Percentiles rank a stretch among this genome's conserved stretches.
These are phyloP conservation scores for Rhodeus uyekii DNA, from an alignment of 2,797 vertebrate species.

Conservation along the genomic window DNA sequence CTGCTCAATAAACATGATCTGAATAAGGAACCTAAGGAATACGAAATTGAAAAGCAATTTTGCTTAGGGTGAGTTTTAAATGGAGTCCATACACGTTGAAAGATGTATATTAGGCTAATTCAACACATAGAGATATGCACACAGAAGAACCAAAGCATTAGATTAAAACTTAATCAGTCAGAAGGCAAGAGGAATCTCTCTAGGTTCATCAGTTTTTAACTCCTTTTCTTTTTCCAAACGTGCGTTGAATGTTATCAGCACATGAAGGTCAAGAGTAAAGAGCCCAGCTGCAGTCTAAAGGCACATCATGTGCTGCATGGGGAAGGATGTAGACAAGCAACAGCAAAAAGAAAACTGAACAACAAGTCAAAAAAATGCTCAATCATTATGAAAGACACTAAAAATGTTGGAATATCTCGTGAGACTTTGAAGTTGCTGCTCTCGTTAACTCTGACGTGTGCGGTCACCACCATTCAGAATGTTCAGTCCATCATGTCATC, in stretches of 20 bases:
- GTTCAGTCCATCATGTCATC: no score
- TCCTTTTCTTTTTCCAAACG: slow-evolving; percentile 26
- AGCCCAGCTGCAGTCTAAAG: slow-evolving; percentile 2
- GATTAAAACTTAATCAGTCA: slow-evolving; percentile 29
- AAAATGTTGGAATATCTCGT: not conserved
- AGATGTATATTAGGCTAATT: slow-evolving; percentile 1
- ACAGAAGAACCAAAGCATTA: slow-evolving; percentile 8
- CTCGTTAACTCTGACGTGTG: no score
- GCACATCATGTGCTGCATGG: not conserved
- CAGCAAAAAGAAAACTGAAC: not conserved
- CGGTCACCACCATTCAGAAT: no score
- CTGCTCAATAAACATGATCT: not conserved
- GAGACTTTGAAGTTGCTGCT: not conserved
- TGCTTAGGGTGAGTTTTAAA: not conserved
- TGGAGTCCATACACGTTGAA: not conserved
- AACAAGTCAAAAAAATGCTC: not conserved
- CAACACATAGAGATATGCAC: not conserved
- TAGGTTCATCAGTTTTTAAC: slow-evolving; percentile 14
- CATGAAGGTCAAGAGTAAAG: slow-evolving; percentile 14
- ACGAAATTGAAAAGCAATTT: not conserved
- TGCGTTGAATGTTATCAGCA: slow-evolving; percentile 3
- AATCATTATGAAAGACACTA: not conserved
- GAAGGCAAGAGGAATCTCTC: not conserved
- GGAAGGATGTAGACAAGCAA: not conserved
- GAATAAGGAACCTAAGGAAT: not conserved